A percentile compares a stretch with the other conserved stretches of the same genome.
Evolutionary conservation across 2,113 vertebrate species (phyloP).

Genomic region (Elaphurus davidianus): DNA sequence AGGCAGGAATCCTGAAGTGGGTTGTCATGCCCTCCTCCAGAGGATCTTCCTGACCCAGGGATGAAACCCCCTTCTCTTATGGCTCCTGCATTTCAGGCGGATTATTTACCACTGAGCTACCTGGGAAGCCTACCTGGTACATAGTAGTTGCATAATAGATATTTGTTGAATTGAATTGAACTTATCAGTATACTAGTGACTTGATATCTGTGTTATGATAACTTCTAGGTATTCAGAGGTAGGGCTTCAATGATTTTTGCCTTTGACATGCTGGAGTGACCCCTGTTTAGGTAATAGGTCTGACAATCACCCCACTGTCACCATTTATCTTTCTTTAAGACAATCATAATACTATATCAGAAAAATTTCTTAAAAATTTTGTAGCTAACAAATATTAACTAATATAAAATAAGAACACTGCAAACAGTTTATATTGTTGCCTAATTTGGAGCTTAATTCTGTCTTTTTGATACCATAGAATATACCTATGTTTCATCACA

Average conservation of each 20-base stretch:
- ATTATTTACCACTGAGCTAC: too few relatives aligned
- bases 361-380: neutral
- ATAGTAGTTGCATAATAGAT: neutral
- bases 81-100: too few relatives aligned
- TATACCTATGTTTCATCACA: neutral
- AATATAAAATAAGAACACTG: neutral
- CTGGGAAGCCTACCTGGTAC: neutral
- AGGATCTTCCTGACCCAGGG: too few relatives aligned
- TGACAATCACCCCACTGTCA: neutral
- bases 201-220: neutral
- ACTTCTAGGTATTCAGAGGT: neutral
- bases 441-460: neutral
- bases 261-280: neutral
- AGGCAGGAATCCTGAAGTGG: too few relatives aligned
- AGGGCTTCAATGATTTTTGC: neutral
- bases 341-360: neutral
- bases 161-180: neutral
- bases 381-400: neutral
- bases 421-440: neutral
- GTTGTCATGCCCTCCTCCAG: too few relatives aligned
- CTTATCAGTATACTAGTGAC: neutral
- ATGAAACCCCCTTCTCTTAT: too few relatives aligned
- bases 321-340: neutral
- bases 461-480: neutral
- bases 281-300: neutral